Evolutionary conservation across 2,113 vertebrate genomes (phyloP), one percentile per base, ranked within the genome.

Genomic region (Chamaea fasciata): DNA sequence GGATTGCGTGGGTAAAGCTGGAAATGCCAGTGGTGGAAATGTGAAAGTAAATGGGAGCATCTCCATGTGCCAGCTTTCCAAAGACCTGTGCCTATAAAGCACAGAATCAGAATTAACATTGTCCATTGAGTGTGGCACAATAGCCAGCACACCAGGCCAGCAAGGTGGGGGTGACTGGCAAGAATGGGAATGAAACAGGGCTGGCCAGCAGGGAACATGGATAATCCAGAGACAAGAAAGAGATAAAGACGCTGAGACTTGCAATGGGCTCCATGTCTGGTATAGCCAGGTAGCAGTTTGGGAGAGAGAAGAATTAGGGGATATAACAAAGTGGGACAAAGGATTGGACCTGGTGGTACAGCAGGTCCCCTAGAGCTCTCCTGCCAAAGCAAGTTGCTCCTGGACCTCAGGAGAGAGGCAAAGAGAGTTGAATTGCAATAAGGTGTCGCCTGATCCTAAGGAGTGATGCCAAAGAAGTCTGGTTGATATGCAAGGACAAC

Each of bases 51-150:
- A 30, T 42, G 76, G 31, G 68, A 90, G 31, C 19, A 8, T 53
- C 50, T n/a, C 35, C 22, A 1, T 10, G n/a, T 8, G 12, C 59
- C n/a, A 63, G 27, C 20, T 71, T 94, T 47, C 33, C 30, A 41
- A 67, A 81, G 57, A 39, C 21, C 33, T 55, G 67, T 63, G 63
- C n/a, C 55, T 86, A 6, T 35, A 47, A 77, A 83, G 52, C n/a
- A 41, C 37, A 56, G 78, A 74, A 21, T 59, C 52, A 83, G 10
- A 83, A 67, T 74, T 88, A 30, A n/a, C 9, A 0, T 7, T 67
- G 63, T 42, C 42, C 10, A 1, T 16, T 70, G 60, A 52, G 44
- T 1, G 0, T 14, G n/a, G 15, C 24, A 14, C 19, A 0, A 0
- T 14, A 27, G 33, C 33, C 37, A 59, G n/a, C 2, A 5, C 31